phyloP scores from a whole-genome alignment of 2,797 vertebrate genomes.

The Sandelia bainsii region DNA sequence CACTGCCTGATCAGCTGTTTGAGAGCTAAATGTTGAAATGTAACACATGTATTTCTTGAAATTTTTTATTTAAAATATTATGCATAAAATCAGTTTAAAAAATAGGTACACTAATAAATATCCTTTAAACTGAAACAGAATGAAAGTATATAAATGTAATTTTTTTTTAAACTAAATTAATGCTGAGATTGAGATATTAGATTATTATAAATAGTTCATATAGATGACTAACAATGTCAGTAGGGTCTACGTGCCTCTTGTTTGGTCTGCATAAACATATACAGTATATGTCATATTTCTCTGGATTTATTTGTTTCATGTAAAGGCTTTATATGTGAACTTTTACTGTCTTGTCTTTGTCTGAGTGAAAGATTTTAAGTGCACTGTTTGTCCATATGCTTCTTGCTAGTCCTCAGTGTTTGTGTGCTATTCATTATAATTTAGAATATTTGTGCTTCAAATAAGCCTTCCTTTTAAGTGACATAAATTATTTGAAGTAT shows the following conservation, averaged over 20 bases:
- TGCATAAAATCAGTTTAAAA: constrained; percentile 20
- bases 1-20: constrained; percentile 38
- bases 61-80: constrained; percentile 12
- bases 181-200: constrained; percentile 9
- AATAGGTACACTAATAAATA: constrained; percentile 23
- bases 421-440: constrained; percentile 58
- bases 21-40: constrained; percentile 16
- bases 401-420: constrained; percentile 53
- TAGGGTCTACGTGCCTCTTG: constrained; percentile 67
- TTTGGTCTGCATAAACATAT: constrained; percentile 74
- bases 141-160: neutral
- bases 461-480: constrained; percentile 13
- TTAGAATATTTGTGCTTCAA: constrained; percentile 24
- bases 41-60: constrained; percentile 22
- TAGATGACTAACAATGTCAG: constrained; percentile 75
- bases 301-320: constrained; percentile 55
- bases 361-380: constrained; percentile 41
- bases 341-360: constrained; percentile 60
- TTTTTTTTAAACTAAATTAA: constrained; percentile 32
- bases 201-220: constrained; percentile 56
- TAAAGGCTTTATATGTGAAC: constrained; percentile 59
- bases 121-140: constrained; percentile 30
- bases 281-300: constrained; percentile 58
- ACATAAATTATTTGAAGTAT: neutral
- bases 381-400: constrained; percentile 53